Evolutionary conservation across 2,888 invertebrate species (phyloP).

Genomic region (Napeogenes sylphis): DNA sequence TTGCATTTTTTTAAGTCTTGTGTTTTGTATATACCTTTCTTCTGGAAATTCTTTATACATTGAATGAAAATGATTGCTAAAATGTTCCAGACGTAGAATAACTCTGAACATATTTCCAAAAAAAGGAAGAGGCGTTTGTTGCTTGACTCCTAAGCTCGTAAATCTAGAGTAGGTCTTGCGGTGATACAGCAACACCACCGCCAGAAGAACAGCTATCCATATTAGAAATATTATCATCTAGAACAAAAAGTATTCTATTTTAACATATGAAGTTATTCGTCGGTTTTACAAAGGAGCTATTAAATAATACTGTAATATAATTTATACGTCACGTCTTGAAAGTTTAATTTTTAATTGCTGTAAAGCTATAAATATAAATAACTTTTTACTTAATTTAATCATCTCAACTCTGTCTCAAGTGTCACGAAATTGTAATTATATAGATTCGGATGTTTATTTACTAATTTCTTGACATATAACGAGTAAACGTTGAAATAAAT

Average conservation of each 20-base stretch:
- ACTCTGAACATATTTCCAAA: conserved; percentile 35
- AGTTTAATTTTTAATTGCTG: too few species aligned
- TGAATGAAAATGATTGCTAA: conserved; percentile 32
- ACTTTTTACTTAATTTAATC: too few species aligned
- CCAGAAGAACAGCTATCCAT: conserved; percentile 36
- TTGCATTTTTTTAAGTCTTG: background rate
- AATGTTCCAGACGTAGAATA: conserved; percentile 35
- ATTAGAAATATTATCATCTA: conserved; percentile 25
- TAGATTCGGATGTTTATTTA: too few species aligned
- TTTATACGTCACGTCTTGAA: too few species aligned
- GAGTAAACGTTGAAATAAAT: too few species aligned
- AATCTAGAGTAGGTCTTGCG: conserved; percentile 38
- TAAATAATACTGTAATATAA: too few species aligned
- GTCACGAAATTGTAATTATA: too few species aligned
- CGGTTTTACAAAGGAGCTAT: too few species aligned
- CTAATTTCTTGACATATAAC: too few species aligned
- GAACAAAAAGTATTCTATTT: background rate
- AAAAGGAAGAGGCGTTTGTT: conserved; percentile 35
- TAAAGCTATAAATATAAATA: too few species aligned
- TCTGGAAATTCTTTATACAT: conserved; percentile 38
- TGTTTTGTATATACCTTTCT: conserved; percentile 36
- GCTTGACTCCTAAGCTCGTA: conserved; percentile 38
- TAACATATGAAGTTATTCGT: too few species aligned
- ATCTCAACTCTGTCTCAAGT: too few species aligned
- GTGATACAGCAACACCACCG: conserved; percentile 38